Evolutionary conservation across 2,113 vertebrate species (phyloP).

Genomic region (Recurvirostra avosetta): DNA sequence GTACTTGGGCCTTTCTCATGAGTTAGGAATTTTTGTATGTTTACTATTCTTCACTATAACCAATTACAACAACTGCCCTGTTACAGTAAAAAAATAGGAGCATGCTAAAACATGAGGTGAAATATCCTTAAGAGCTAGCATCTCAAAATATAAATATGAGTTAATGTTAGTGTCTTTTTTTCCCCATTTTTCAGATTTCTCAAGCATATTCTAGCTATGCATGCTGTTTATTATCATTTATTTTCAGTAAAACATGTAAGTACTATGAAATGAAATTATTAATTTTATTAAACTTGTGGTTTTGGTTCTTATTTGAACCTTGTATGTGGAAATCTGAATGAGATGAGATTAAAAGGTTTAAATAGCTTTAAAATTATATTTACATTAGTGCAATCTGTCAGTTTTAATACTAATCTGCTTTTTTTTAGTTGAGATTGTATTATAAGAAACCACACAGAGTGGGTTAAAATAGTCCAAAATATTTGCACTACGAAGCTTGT

Average conservation of each 20-base stretch:
- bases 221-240: constrained; percentile 22
- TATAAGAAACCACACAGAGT: neutral
- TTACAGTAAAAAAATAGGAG: constrained; percentile 30
- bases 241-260: constrained; percentile 32
- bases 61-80: constrained; percentile 40
- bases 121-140: constrained; percentile 3
- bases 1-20: constrained; percentile 62
- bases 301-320: constrained; percentile 66
- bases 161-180: neutral
- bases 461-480: constrained; percentile 43
- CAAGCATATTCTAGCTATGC: neutral
- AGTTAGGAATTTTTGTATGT: constrained; percentile 67
- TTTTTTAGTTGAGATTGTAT: constrained; percentile 59
- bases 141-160: constrained; percentile 19
- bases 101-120: neutral
- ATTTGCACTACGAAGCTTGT: neutral
- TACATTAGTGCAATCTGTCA: constrained; percentile 77
- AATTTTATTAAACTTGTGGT: constrained; percentile 49
- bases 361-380: constrained; percentile 80
- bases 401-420: constrained; percentile 72
- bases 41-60: constrained; percentile 60
- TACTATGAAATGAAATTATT: constrained; percentile 18
- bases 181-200: neutral
- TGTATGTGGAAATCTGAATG: constrained; percentile 70
- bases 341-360: constrained; percentile 77